phyloP scores from a whole-genome alignment of 2,113 vertebrate species.

The Rostratula benghalensis region DNA sequence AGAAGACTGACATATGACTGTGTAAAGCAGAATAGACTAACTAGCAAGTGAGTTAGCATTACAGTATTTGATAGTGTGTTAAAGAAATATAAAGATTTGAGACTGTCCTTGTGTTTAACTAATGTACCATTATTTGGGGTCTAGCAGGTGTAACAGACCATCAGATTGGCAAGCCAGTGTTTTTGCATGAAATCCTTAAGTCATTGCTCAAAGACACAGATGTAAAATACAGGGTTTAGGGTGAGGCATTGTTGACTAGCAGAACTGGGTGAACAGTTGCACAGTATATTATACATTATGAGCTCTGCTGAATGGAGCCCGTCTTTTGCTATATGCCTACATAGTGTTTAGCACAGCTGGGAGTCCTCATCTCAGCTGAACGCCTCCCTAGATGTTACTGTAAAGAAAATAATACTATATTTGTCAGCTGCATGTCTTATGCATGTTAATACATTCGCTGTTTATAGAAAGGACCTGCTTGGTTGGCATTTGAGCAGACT shows the following conservation, averaged over 20 bases:
- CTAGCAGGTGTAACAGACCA: not conserved
- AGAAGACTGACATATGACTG: not conserved
- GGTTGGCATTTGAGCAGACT: not conserved
- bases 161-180: not conserved
- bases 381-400: not conserved
- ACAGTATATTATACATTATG: not conserved
- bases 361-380: constrained; percentile 32
- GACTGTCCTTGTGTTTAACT: not conserved
- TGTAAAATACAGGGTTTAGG: not conserved
- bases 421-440: constrained; percentile 28
- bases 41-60: not conserved
- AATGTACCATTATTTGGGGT: not conserved
- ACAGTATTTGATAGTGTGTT: not conserved
- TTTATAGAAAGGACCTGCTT: not conserved
- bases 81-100: not conserved
- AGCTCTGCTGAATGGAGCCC: not conserved
- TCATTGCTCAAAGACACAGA: not conserved
- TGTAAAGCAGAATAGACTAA: constrained; percentile 7
- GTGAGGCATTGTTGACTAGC: not conserved
- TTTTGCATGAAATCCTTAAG: not conserved
- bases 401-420: constrained; percentile 34
- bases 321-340: not conserved
- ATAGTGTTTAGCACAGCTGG: constrained; percentile 46
- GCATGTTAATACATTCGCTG: constrained; percentile 11
- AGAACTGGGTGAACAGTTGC: not conserved